A percentile compares a stretch with the other conserved stretches of the same genome.
These are phyloP conservation scores for Peromyscus aztecus DNA, from an alignment of 2,797 vertebrate genomes.

Conservation along the genomic window DNA sequence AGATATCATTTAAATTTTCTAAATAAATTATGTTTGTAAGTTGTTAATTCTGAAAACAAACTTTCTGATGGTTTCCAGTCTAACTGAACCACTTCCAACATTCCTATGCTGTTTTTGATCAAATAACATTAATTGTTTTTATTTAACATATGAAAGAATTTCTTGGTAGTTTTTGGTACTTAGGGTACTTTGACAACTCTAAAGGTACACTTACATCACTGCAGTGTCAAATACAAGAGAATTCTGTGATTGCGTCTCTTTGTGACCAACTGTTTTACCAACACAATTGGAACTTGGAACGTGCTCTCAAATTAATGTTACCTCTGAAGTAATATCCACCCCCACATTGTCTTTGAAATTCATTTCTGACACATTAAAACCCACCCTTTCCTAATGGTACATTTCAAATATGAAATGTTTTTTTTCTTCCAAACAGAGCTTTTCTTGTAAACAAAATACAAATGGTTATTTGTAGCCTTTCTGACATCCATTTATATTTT, in stretches of 20 bases:
- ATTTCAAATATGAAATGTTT: conserved; percentile 54
- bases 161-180: background rate
- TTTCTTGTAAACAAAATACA: conserved; percentile 60
- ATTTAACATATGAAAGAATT: background rate
- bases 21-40: background rate
- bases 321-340: background rate
- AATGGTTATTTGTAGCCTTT: conserved; percentile 51
- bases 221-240: background rate
- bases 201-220: background rate
- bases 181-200: conserved; percentile 30
- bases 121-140: conserved; percentile 18
- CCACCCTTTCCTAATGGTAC: conserved; percentile 15
- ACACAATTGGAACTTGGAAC: background rate
- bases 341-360: conserved; percentile 22
- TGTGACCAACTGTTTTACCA: conserved; percentile 36
- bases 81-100: background rate
- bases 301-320: conserved; percentile 59
- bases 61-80: background rate
- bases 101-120: background rate
- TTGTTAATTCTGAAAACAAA: background rate
- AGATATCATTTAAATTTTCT: background rate
- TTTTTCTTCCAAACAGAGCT: background rate
- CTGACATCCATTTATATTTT: conserved; percentile 54
- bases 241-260: background rate
- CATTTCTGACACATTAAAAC: conserved; percentile 63